These are phyloP conservation scores for Zingel zingel DNA, from an alignment of 2,113 vertebrate genomes.

Conservation along the genomic window DNA sequence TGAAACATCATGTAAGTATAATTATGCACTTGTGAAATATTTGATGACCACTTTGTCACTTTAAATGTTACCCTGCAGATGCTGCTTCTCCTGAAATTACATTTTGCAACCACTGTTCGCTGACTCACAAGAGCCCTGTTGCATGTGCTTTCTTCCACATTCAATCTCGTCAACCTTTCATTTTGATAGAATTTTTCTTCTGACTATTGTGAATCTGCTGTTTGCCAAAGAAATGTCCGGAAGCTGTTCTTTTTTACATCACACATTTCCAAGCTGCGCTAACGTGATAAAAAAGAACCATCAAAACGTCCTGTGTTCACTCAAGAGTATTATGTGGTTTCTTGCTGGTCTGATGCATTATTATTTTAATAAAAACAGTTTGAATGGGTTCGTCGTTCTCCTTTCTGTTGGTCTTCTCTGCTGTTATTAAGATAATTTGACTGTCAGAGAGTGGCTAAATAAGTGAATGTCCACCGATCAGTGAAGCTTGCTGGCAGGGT, in stretches of 20 bases:
- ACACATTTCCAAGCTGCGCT: constrained; percentile 51
- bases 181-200: constrained; percentile 9
- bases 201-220: constrained; percentile 20
- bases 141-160: not conserved
- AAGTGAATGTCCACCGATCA: not conserved
- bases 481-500: constrained; percentile 8
- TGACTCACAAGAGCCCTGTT: constrained; percentile 2
- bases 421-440: not conserved
- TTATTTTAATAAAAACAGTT: constrained; percentile 24
- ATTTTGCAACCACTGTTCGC: not conserved
- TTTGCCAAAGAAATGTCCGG: constrained; percentile 32
- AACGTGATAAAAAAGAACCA: constrained; percentile 42
- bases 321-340: constrained; percentile 40
- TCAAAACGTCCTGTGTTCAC: constrained; percentile 48
- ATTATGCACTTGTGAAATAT: not conserved
- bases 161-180: constrained; percentile 25
- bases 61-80: not conserved
- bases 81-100: not conserved
- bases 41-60: not conserved
- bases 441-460: not conserved
- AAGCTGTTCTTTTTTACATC: constrained; percentile 56
- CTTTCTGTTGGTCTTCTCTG: not conserved
- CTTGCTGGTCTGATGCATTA: constrained; percentile 13
- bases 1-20: too few relatives aligned
- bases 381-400: not conserved